These are phyloP conservation scores for Atractosteus spatula DNA, from an alignment of 2,113 vertebrate species.

Conservation along the genomic window DNA sequence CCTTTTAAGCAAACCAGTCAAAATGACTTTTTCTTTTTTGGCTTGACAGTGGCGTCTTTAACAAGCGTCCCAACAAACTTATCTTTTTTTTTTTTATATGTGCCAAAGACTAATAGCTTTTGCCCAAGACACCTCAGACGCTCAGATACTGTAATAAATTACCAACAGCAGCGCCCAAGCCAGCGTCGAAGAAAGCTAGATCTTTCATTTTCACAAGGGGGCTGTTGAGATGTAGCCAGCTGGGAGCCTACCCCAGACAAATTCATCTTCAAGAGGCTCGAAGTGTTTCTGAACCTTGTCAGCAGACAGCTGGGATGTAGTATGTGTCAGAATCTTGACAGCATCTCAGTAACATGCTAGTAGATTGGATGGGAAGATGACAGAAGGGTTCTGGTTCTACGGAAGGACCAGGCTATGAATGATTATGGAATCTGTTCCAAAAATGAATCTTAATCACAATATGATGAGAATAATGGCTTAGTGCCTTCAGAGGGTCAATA, in stretches of 20 bases:
- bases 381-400: background rate
- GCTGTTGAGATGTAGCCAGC: background rate
- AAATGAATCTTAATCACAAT: background rate
- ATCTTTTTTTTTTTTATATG: background rate
- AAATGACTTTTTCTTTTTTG: background rate
- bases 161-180: background rate
- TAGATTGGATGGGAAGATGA: background rate
- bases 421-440: background rate
- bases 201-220: background rate
- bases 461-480: background rate
- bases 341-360: background rate
- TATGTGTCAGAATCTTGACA: slow-evolving; percentile 5
- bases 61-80: background rate
- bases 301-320: background rate
- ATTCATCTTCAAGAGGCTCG: background rate
- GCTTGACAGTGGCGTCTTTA: background rate
- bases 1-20: background rate
- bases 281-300: background rate
- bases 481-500: background rate
- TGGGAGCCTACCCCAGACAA: slow-evolving; percentile 4
- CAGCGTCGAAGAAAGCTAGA: background rate
- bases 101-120: background rate
- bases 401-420: background rate
- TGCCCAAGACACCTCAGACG: background rate
- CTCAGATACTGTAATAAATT: background rate